These are phyloP conservation scores for Condylura cristata DNA, from an alignment of 2,113 vertebrate species.

Conservation along the genomic window DNA sequence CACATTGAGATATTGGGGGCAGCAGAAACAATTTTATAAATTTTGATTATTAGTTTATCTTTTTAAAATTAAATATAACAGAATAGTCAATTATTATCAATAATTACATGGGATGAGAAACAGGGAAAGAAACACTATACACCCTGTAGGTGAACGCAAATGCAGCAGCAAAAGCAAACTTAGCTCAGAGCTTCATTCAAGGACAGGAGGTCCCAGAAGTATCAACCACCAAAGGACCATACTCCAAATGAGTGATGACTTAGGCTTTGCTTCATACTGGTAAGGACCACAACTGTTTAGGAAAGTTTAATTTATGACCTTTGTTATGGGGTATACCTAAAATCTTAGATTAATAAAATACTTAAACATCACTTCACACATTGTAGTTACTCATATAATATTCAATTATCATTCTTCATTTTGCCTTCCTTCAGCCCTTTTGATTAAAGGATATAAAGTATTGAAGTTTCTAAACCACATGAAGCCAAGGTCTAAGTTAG, in stretches of 20 bases:
- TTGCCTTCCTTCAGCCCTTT: background rate
- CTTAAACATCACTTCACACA: background rate
- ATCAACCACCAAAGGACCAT: background rate
- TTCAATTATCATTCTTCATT: background rate
- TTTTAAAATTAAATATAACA: conserved; percentile 5
- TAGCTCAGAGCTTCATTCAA: background rate
- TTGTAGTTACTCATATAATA: background rate
- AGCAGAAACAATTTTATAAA: background rate
- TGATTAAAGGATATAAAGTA: background rate
- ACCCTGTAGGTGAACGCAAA: background rate
- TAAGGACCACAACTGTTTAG: background rate
- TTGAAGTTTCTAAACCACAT: background rate
- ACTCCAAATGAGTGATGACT: background rate
- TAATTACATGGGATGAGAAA: background rate
- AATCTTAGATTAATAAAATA: background rate
- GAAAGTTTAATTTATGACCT: background rate
- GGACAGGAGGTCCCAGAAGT: background rate
- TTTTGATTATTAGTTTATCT: background rate
- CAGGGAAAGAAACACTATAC: background rate
- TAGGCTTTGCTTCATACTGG: background rate
- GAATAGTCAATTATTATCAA: background rate
- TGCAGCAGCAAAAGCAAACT: background rate
- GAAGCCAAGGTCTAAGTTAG: background rate
- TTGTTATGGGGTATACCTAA: background rate
- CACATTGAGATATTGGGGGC: background rate